These are phyloP conservation scores for Panulirus ornatus DNA, from an alignment of 1,140 invertebrate species.

Conservation along the genomic window DNA sequence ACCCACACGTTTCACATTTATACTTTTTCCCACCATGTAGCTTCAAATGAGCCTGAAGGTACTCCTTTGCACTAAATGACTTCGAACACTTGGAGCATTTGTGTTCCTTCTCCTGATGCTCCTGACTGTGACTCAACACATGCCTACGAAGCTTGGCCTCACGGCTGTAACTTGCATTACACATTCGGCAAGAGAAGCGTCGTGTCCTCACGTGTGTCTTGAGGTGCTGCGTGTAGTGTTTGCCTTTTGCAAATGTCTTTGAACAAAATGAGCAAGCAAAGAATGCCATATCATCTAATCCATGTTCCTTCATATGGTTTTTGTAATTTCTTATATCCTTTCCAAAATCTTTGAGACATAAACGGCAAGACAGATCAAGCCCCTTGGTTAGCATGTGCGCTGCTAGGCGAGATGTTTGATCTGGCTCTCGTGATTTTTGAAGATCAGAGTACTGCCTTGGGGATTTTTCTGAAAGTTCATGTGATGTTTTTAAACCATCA, in stretches of 20 bases:
- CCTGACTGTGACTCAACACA: conserved; percentile 59
- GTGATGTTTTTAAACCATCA: background rate
- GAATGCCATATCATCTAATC: conserved; percentile 40
- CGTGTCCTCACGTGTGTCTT: conserved; percentile 62
- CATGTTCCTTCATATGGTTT: conserved; percentile 72
- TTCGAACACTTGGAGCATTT: conserved; percentile 68
- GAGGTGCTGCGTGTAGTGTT: conserved; percentile 70
- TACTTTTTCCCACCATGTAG: conserved; percentile 66
- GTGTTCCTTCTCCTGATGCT: conserved; percentile 52
- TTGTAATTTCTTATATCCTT: conserved; percentile 64
- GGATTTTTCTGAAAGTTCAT: background rate
- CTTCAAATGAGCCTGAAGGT: conserved; percentile 64
- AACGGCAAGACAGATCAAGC: conserved; percentile 57
- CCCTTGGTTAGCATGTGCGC: conserved; percentile 66
- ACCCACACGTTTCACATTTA: conserved; percentile 68
- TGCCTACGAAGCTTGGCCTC: conserved; percentile 67
- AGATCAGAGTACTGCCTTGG: background rate
- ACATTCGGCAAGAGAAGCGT: conserved; percentile 63
- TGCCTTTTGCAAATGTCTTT: conserved; percentile 66
- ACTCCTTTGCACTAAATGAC: conserved; percentile 65
- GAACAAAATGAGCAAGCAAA: conserved; percentile 70
- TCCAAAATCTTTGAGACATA: conserved; percentile 68
- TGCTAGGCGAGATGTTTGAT: conserved; percentile 66
- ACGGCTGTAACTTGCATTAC: conserved; percentile 69
- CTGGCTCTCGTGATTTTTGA: conserved; percentile 45